Base-by-base conservation (phyloP, 2,113 vertebrate genomes). In the Pterocles orientalis region DNA sequence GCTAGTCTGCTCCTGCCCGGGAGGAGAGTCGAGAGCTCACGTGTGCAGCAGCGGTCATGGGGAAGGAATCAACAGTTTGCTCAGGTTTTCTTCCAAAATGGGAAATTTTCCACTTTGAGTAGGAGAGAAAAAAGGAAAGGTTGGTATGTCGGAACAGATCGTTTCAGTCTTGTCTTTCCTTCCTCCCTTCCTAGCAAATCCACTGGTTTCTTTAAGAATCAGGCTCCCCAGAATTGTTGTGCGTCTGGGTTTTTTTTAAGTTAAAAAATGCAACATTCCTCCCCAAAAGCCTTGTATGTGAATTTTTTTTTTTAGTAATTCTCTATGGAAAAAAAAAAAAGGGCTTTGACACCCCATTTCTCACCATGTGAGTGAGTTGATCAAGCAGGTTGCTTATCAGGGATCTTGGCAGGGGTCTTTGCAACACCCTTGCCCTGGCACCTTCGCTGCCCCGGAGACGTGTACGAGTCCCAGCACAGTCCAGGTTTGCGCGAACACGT, bases 21-120 rank as follows among this genome's bases (percentile, higher is more conserved):
- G 31, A 73, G 69, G 54, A 61, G 43, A 24, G n/a, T 43, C 21
- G 86, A 70, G 45, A 69, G 39, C 61, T 82, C 50, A 4, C 8
- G 1, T 21, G 61, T 72, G 50, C 54, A 77, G 50, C 2, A 0
- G 26, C 0, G 0, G 8, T 4, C 0, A 2, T 9, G 45, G 60
- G 54, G 39, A 19, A 60, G 48, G 39, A 79, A 56, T 33, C 61
- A 21, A 0, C 41, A 4, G 2, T 58, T 60, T 29, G 14, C 39
- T 65, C 70, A 66, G 31, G n/a, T 70, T 71, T 91, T 85, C 31
- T 9, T 50, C 48, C 28, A 24, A 76, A 89, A 62, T 4, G 61
- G 39, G 54, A 50, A 12, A 15, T 34, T 69, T 79, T 15, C 56
- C 1, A 0, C 48, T 62, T 79, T 36, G 45, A 45, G 66, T 36